Conservation (phyloP, 2,797 vertebrate species). For the Lepus townsendii region DNA sequence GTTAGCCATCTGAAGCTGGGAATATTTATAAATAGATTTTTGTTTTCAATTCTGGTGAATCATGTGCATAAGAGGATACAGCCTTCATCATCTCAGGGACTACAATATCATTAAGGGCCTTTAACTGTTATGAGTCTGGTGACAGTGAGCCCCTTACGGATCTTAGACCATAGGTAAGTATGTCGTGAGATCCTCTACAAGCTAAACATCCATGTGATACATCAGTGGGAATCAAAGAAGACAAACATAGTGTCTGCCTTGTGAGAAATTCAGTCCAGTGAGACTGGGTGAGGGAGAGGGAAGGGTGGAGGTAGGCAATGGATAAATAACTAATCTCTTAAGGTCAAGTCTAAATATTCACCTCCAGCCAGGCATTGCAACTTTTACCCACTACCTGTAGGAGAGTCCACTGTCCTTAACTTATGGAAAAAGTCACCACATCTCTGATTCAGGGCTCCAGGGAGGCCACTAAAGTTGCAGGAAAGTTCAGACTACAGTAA, state of each 20-base stretch:
- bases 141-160: neutral
- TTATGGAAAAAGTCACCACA: neutral
- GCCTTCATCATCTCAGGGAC: neutral
- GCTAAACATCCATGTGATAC: neutral
- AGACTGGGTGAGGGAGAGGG: neutral
- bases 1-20: neutral
- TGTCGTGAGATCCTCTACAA: neutral
- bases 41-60: neutral
- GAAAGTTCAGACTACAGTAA: neutral
- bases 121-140: neutral
- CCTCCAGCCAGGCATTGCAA: neutral
- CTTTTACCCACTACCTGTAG: too few species aligned
- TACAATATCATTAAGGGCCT: neutral
- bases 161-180: neutral
- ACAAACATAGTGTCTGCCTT: fast-evolving
- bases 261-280: neutral
- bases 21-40: neutral
- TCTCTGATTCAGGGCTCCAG: neutral
- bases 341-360: neutral
- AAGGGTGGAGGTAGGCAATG: neutral
- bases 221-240: neutral
- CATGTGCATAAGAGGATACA: neutral
- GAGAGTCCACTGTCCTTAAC: neutral
- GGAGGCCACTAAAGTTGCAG: neutral
- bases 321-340: neutral